Percentiles rank a stretch among this genome's conserved stretches.
These are phyloP conservation scores for Parotocinclus haroldoi DNA, from an alignment of 2,797 vertebrate species.

Conservation along the genomic window DNA sequence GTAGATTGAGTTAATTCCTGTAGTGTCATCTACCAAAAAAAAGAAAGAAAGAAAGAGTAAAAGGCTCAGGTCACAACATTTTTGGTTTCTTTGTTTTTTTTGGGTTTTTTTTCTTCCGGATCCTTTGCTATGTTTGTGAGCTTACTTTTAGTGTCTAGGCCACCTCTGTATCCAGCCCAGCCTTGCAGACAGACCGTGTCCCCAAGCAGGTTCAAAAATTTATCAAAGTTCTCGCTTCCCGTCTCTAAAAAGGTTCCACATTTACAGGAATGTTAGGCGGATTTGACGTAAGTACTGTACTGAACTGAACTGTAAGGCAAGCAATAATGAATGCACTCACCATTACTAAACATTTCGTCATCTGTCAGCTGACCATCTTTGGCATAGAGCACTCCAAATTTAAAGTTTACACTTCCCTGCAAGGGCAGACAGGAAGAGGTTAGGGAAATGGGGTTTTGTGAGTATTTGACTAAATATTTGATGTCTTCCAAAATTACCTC, in stretches of 20 bases:
- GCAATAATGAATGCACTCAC: slow-evolving; percentile 66
- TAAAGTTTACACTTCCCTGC: slow-evolving; percentile 98
- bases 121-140: neutral
- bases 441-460: neutral
- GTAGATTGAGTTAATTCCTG: slow-evolving; percentile 92
- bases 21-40: slow-evolving; percentile 84
- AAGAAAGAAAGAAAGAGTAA: too few relatives aligned
- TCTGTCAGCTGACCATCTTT: slow-evolving; percentile 98
- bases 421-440: slow-evolving; percentile 28
- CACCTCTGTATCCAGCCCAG: slow-evolving; percentile 96
- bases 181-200: slow-evolving; percentile 88
- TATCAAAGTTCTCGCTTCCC: slow-evolving; percentile 91
- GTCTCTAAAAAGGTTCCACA: slow-evolving; percentile 70
- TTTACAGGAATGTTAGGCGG: slow-evolving; percentile 9
- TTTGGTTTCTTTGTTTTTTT: too few relatives aligned
- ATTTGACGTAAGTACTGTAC: too few relatives aligned
- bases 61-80: too few relatives aligned
- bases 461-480: neutral
- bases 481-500: slow-evolving; percentile 71
- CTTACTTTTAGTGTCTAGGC: slow-evolving; percentile 97
- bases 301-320: too few relatives aligned
- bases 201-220: slow-evolving; percentile 88
- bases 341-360: slow-evolving; percentile 98
- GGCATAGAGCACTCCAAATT: slow-evolving; percentile 95
- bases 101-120: too few relatives aligned